Conservation (phyloP, 2,888 invertebrate species). For the Caenorhabditis drosophilae region DNA sequence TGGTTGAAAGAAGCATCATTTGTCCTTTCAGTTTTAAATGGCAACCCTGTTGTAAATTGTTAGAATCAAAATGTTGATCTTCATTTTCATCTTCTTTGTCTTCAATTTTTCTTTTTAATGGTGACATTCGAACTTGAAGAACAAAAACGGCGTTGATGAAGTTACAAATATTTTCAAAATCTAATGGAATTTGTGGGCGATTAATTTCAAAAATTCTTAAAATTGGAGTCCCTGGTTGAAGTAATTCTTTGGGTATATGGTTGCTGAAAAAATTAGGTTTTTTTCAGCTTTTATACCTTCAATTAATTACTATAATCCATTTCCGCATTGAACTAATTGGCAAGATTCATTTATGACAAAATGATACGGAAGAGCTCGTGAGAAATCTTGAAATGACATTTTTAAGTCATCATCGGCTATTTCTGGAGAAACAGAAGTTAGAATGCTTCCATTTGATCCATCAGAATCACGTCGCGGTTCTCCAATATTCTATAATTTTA, state of each 20-base stretch:
- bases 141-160: constrained; percentile 69
- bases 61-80: not conserved
- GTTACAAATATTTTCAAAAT: constrained; percentile 67
- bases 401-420: constrained; percentile 25
- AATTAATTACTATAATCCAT: constrained; percentile 54
- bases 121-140: constrained; percentile 58
- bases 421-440: constrained; percentile 10
- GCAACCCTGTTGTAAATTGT: constrained; percentile 29
- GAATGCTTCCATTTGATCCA: constrained; percentile 4
- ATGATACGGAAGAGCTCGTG: constrained; percentile 59
- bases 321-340: constrained; percentile 60
- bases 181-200: constrained; percentile 66
- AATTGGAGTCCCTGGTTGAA: constrained; percentile 60
- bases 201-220: constrained; percentile 58
- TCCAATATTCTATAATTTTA: constrained; percentile 8
- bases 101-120: constrained; percentile 26
- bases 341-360: constrained; percentile 64
- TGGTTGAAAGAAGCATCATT: constrained; percentile 59
- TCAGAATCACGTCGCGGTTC: constrained; percentile 21
- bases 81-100: constrained; percentile 8
- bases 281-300: not conserved
- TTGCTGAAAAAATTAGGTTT: constrained; percentile 53
- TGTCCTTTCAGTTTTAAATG: constrained; percentile 64
- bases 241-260: constrained; percentile 56
- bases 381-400: constrained; percentile 41